Conservation (phyloP, 2,888 invertebrate genomes). For the Malachius bipustulatus region DNA sequence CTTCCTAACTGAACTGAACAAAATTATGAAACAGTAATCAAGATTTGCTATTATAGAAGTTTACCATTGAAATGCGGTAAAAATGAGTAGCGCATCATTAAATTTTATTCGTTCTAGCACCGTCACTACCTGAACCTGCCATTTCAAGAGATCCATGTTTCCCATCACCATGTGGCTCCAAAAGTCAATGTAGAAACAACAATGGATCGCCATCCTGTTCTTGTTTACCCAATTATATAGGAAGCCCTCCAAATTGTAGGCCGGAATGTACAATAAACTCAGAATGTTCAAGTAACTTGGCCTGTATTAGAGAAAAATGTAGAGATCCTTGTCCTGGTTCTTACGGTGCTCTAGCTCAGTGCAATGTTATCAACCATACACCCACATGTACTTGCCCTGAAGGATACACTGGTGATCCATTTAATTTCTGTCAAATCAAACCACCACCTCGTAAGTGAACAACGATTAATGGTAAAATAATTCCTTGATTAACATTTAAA, state of each 20-base stretch:
- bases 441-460: slow-evolving; percentile 41
- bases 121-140: neutral
- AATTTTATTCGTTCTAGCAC: neutral
- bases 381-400: slow-evolving; percentile 40
- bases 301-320: slow-evolving; percentile 46
- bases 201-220: slow-evolving; percentile 42
- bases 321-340: slow-evolving; percentile 46
- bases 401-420: slow-evolving; percentile 42
- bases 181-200: slow-evolving; percentile 40
- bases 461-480: no score
- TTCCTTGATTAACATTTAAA: no score
- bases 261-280: slow-evolving; percentile 45
- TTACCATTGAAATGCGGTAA: no score
- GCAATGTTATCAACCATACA: slow-evolving; percentile 38
- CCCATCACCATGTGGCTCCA: slow-evolving; percentile 41
- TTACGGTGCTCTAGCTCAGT: slow-evolving; percentile 56
- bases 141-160: slow-evolving; percentile 32
- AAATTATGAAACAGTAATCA: no score
- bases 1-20: neutral
- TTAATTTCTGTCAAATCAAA: slow-evolving; percentile 30
- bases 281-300: slow-evolving; percentile 44
- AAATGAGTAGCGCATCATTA: no score
- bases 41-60: no score
- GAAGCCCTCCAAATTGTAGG: slow-evolving; percentile 48
- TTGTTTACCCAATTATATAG: slow-evolving; percentile 41